phyloP scores from a whole-genome alignment of 2,113 vertebrate genomes.

The Brienomyrus longianalis region DNA sequence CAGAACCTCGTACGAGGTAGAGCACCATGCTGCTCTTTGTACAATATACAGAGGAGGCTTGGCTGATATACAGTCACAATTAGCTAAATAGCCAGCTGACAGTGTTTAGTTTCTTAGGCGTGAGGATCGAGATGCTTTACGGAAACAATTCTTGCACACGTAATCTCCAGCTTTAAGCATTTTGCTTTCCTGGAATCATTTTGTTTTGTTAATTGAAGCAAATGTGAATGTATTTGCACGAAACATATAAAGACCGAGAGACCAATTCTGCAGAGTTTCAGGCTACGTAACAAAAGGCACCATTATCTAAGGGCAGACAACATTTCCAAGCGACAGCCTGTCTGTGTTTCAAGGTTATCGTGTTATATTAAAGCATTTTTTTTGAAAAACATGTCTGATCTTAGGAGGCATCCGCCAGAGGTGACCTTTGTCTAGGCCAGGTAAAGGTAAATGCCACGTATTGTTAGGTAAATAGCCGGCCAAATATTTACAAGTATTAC shows the following conservation, averaged over 20 bases:
- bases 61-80: conserved; percentile 10
- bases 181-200: background rate
- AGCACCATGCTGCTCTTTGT: background rate
- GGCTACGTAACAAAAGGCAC: background rate
- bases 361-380: background rate
- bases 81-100: background rate
- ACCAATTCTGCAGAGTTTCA: background rate
- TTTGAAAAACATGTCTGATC: background rate
- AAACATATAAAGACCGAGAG: background rate
- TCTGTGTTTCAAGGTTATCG: background rate
- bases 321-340: background rate
- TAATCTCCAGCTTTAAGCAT: background rate
- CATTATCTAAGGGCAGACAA: background rate
- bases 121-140: background rate
- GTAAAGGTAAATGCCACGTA: background rate
- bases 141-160: background rate
- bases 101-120: background rate
- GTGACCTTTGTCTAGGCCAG: background rate
- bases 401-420: background rate
- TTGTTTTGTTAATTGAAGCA: background rate
- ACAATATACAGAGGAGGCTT: background rate
- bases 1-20: background rate
- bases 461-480: background rate
- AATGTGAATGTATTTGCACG: background rate
- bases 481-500: background rate